Evolutionary conservation across 2,797 vertebrate genomes (phyloP), one percentile per base, ranked within the genome.

Genomic region (Orientallactaga sibirica): DNA sequence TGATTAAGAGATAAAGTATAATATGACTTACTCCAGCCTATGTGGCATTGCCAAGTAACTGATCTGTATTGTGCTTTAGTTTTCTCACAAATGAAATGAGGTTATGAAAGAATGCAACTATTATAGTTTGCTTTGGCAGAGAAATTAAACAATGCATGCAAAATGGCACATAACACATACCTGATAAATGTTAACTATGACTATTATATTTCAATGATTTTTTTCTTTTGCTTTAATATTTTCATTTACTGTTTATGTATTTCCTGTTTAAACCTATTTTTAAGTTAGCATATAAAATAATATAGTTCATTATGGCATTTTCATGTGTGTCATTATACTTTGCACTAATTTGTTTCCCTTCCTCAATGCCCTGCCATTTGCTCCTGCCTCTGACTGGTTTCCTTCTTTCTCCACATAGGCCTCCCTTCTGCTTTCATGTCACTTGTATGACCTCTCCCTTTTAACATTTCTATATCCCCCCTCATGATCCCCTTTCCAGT

Each of bases 31-130:
- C 10, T 81, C 19, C 41, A 75, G n/a, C 67, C 27, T 75, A 86
- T 20, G 29, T 86, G 48, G 77, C 22, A 71, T 70, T 87, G 25
- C 52, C 73, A 75, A 79, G 27, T 78, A 82, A 78, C 29, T 37
- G 62, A 66, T 92, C 81, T 86, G 67, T 85, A 78, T 29, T 37
- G 62, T 90, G 55, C 43, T 19, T 92, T 90, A 52, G 11, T 88
- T 92, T 91, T 52, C 52, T 91, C 78, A 80, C 74, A 74, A 84
- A n/a, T 75, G 79, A 91, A 93, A 84, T 62, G 25, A 7, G 18
- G 33, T 93, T 85, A 77, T 93, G 78, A 25, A 33, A 71, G 48
- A 33, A 84, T 90, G 62, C 55, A 61, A 85, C 62, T 67, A 76
- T 41, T 37, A 67, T 66, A 91, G 24, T 37, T 78, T 75, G 22